These are phyloP conservation scores for Dromiciops gliroides DNA, from an alignment of 2,113 vertebrate species.

Conservation along the genomic window DNA sequence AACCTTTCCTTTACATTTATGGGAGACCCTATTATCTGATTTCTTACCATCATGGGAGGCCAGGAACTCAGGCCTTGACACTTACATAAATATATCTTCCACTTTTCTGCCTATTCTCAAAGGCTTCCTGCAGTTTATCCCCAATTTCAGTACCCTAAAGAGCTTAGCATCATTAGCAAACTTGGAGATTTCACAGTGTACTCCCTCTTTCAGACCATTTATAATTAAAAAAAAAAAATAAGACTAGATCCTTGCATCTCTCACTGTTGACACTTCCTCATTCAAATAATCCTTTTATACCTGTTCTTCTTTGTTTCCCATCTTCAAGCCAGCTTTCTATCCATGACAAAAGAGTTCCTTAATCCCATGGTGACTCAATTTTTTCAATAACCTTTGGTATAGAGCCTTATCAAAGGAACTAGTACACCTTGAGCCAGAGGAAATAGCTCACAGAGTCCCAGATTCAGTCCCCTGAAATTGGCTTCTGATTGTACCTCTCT, in stretches of 20 bases:
- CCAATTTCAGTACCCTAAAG: constrained; percentile 44
- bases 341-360: background rate
- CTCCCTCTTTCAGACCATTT: constrained; percentile 23
- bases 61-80: constrained; percentile 14
- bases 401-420: constrained; percentile 20
- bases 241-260: background rate
- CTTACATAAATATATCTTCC: constrained; percentile 11
- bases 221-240: constrained; percentile 35
- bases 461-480: background rate
- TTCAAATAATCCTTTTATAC: background rate
- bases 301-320: background rate
- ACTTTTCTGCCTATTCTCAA: constrained; percentile 50
- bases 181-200: background rate
- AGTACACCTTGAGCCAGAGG: background rate
- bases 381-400: background rate
- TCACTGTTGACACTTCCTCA: background rate
- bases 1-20: background rate
- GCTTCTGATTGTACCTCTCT: background rate
- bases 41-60: background rate
- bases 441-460: background rate
- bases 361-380: background rate
- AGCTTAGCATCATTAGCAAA: constrained; percentile 34
- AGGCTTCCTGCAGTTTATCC: constrained; percentile 45
- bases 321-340: background rate
- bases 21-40: background rate